phyloP scores from a whole-genome alignment of 2,797 vertebrate species.

The Lacerta agilis region DNA sequence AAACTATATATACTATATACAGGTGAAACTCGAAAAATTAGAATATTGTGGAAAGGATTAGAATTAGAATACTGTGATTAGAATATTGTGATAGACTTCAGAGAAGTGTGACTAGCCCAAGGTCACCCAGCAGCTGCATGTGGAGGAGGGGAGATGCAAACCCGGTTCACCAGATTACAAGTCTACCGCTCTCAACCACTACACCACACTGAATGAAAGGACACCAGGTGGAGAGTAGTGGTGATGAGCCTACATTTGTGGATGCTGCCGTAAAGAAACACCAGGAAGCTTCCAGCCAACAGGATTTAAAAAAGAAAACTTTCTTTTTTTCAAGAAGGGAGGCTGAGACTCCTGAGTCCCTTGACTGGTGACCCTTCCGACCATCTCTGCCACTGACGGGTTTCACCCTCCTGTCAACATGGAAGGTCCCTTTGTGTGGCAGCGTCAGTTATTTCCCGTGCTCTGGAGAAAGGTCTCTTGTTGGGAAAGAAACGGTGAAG shows the following conservation, averaged over 20 bases:
- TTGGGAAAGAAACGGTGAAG: neutral
- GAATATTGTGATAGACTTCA: too few relatives aligned
- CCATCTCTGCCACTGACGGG: rapidly evolving
- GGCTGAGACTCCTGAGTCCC: neutral
- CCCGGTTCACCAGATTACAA: too few relatives aligned
- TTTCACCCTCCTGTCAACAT: neutral
- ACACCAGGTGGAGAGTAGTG: neutral
- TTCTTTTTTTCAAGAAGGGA: neutral
- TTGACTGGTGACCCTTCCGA: neutral
- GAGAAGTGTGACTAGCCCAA: too few relatives aligned
- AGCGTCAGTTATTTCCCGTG: neutral
- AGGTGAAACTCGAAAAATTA: too few relatives aligned
- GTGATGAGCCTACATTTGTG: neutral
- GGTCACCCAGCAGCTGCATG: too few relatives aligned
- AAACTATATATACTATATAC: too few relatives aligned
- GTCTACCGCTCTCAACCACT: too few relatives aligned
- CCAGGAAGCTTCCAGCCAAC: neutral
- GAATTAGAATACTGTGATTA: too few relatives aligned
- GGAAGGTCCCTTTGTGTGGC: conserved; percentile 16
- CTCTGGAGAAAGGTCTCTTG: conserved; percentile 19
- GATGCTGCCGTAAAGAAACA: neutral
- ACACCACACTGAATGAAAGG: neutral
- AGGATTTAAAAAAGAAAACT: neutral
- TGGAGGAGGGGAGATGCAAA: too few relatives aligned
- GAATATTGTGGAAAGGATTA: too few relatives aligned